Conservation (phyloP, 2,113 vertebrate species). For the Spermophilus dauricus region DNA sequence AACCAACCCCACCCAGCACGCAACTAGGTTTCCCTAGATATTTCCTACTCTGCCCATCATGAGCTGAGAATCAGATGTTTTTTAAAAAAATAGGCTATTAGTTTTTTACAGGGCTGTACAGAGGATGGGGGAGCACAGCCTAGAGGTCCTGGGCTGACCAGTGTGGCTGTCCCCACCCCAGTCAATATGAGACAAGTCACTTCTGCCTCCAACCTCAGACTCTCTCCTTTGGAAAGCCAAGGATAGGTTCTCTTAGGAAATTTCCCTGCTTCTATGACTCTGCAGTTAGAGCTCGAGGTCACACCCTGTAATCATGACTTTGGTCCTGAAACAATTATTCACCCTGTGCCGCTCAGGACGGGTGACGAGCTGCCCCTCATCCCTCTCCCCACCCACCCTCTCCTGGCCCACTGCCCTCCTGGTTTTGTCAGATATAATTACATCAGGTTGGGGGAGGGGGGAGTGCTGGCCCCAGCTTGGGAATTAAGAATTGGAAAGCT, state of each 20-base stretch:
- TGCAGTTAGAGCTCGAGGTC: conserved; percentile 51
- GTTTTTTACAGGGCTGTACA: background rate
- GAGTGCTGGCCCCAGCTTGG: conserved; percentile 63
- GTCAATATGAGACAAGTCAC: background rate
- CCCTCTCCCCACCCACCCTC: conserved; percentile 67
- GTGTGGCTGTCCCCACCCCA: background rate
- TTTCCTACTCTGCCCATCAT: background rate
- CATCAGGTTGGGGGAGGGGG: background rate
- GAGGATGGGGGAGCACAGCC: background rate
- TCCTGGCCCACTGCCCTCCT: conserved; percentile 59
- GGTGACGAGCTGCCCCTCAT: conserved; percentile 75
- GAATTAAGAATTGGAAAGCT: conserved; percentile 74
- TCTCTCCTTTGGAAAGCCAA: conserved; percentile 25
- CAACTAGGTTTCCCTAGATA: background rate
- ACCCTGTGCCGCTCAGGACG: conserved; percentile 60
- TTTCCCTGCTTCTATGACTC: conserved; percentile 64
- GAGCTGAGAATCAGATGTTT: background rate
- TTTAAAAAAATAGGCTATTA: too few species aligned
- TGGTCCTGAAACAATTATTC: conserved; percentile 80
- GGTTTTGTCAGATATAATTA: conserved; percentile 78
- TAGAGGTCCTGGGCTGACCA: background rate
- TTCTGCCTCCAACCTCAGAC: background rate
- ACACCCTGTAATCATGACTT: conserved; percentile 70
- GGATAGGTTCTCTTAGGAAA: conserved; percentile 71
- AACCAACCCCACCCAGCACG: background rate